Evolutionary conservation across 2,797 vertebrate species (phyloP).

Genomic region (Galaxias olidus): DNA sequence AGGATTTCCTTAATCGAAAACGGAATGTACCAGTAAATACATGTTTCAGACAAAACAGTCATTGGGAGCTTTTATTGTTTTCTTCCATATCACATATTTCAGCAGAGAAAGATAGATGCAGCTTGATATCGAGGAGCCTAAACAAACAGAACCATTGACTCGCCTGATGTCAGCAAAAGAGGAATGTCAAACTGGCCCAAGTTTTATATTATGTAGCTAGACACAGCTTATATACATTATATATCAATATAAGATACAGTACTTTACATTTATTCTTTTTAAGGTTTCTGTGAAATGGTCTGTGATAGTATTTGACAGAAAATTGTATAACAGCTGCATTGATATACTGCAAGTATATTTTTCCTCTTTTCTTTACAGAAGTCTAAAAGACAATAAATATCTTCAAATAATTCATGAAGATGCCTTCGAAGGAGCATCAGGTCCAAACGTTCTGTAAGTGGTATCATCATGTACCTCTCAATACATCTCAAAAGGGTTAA

Average conservation of each 20-base stretch:
- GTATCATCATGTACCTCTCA: too few relatives aligned
- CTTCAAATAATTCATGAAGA: conserved; percentile 80
- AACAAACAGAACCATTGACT: conserved; percentile 46
- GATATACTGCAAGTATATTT: conserved; percentile 12
- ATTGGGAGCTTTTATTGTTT: conserved; percentile 59
- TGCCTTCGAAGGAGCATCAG: conserved; percentile 82
- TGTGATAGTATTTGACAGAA: conserved; percentile 14
- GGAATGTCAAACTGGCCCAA: too few relatives aligned
- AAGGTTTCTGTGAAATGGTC: conserved; percentile 22
- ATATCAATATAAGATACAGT: too few relatives aligned
- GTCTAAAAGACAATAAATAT: conserved; percentile 82
- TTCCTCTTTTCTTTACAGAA: conserved; percentile 62
- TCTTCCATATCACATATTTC: conserved; percentile 43
- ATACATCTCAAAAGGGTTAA: too few relatives aligned
- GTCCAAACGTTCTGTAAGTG: conserved; percentile 85
- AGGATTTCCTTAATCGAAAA: conserved; percentile 52
- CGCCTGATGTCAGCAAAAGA: too few relatives aligned
- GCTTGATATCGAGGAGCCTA: conserved; percentile 33
- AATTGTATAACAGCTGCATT: background rate
- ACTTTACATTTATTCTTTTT: too few relatives aligned
- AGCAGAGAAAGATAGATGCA: background rate
- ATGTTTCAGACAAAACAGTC: conserved; percentile 73
- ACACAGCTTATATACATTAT: background rate
- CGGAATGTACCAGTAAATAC: conserved; percentile 61
- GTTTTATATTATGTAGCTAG: too few relatives aligned